These are phyloP conservation scores for Mixornis gularis DNA, from an alignment of 2,113 vertebrate species.

Conservation along the genomic window DNA sequence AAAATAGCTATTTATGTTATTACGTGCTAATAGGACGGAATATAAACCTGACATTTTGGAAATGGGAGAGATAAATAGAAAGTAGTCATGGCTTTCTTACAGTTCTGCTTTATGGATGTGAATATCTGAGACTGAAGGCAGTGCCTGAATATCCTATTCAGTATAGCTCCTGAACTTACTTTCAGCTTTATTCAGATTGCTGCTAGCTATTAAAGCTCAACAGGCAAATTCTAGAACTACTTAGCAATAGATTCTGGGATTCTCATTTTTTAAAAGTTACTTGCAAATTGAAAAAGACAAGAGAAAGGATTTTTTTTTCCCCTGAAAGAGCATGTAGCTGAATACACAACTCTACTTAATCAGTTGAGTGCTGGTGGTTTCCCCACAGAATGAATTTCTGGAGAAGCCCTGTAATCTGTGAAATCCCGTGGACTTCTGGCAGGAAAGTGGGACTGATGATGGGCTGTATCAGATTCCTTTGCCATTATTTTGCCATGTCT, in stretches of 20 bases:
- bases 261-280: not conserved
- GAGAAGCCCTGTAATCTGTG: not conserved
- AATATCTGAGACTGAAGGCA: not conserved
- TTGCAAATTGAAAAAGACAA: not conserved
- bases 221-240: not conserved
- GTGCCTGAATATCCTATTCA: not conserved
- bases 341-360: not conserved
- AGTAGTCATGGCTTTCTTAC: not conserved
- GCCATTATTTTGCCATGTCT: not conserved
- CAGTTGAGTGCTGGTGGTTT: not conserved
- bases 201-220: not conserved
- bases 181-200: not conserved
- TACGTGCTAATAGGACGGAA: not conserved
- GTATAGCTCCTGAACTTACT: not conserved
- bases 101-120: not conserved
- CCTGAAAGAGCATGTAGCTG: not conserved
- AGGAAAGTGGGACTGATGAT: not conserved
- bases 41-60: not conserved
- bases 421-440: not conserved
- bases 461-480: not conserved
- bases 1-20: not conserved
- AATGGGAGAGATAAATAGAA: not conserved
- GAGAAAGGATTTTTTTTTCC: not conserved
- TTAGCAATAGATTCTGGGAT: not conserved
- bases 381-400: not conserved